Percentiles rank a stretch among this genome's conserved stretches.
phyloP scores from a whole-genome alignment of 2,888 invertebrate genomes.

The Clepsis dumicolana region DNA sequence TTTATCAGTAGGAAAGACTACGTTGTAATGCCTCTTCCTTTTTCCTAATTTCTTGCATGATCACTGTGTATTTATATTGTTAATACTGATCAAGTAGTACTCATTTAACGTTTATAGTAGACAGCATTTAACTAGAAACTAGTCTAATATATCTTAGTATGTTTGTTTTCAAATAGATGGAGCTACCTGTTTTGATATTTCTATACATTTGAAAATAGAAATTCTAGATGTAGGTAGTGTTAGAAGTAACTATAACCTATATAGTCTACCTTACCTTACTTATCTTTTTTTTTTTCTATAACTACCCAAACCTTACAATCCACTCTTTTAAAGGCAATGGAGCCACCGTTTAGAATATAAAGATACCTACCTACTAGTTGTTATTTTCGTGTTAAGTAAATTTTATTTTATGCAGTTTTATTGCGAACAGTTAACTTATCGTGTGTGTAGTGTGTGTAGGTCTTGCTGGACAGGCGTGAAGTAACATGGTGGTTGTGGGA shows the following conservation, averaged over 20 bases:
- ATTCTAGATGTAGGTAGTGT: slow-evolving; percentile 29
- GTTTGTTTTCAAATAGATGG: slow-evolving; percentile 21
- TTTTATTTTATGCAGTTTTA: not conserved
- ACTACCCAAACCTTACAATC: not conserved
- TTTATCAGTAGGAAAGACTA: slow-evolving; percentile 17
- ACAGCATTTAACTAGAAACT: slow-evolving; percentile 24
- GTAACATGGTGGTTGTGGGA: slow-evolving; percentile 36
- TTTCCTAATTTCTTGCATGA: slow-evolving; percentile 45
- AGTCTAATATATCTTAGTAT: slow-evolving; percentile 25
- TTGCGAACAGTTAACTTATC: not conserved
- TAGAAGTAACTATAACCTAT: slow-evolving; percentile 20
- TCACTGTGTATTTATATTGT: slow-evolving; percentile 42
- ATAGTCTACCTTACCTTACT: not conserved
- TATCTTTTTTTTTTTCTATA: not conserved
- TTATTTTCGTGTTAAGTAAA: not conserved
- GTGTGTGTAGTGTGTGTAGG: not conserved
- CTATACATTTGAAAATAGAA: slow-evolving; percentile 23
- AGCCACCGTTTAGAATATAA: not conserved
- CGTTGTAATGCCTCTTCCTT: slow-evolving; percentile 34
- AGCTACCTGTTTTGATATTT: slow-evolving; percentile 5
- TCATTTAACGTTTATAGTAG: slow-evolving; percentile 31
- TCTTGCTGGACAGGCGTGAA: slow-evolving; percentile 7
- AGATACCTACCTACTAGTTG: not conserved
- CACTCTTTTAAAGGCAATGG: not conserved
- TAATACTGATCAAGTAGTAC: slow-evolving; percentile 27